Base-by-base conservation (phyloP, 1,140 invertebrate genomes). In the Bradysia coprophila region DNA sequence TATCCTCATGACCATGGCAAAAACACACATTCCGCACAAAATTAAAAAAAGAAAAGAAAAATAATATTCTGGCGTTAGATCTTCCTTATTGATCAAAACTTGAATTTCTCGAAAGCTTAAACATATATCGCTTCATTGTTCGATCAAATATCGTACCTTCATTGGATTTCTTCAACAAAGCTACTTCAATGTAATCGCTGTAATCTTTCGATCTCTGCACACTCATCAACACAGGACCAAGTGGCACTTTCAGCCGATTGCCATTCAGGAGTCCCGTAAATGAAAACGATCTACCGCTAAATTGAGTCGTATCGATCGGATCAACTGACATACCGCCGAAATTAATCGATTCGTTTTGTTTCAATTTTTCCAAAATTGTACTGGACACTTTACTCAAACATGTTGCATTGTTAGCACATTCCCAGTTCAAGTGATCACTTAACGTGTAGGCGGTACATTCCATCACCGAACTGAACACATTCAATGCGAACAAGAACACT, bases 361-460 rank as follows among this genome's bases (percentile, higher is more conserved):
- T 56, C 1, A 55, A 55, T n/a, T 47, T 46, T 42, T 55, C 32
- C 2, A 59, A 50, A 24, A 53, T 49, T 42, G 49, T 51, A 33
- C 51, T 38, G 28, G 21, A 49, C 21, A 60, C 42, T 6, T 43
- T 37, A 11, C 56, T 48, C 13, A 61, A 42, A 32, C 58, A 61
- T 13, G 50, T 61, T 21, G 56, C 55, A 40, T 61, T 61, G 40
- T 60, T 59, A 22, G 58, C 56, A 47, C 58, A 60, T 43, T 60
- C 52, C 57, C 57, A 60, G 24, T 47, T 56, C 1, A 60, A 39
- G 56, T 59, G 45, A 36, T 36, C 33, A 6, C n/a, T 4, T n/a
- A 16, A n/a, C 18, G 24, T 28, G 24, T 28, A 6, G 24, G 24
- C 13, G 24, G n/a, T n/a, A n/a, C n/a, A n/a, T n/a, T n/a, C n/a